These are phyloP conservation scores for Euclidia mi DNA, from an alignment of 2,888 invertebrate genomes.

Conservation along the genomic window DNA sequence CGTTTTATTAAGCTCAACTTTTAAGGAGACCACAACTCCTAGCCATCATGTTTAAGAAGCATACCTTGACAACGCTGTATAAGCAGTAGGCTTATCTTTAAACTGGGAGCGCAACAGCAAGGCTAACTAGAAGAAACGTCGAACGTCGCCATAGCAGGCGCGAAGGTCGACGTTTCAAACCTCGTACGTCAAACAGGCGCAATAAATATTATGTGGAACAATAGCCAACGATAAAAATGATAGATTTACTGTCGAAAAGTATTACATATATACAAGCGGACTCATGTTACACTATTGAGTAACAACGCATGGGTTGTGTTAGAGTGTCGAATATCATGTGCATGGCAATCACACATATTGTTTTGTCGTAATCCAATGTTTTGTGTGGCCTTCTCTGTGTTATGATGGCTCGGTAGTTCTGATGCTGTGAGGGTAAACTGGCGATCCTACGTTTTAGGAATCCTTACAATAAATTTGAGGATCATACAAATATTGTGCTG, in stretches of 20 bases:
- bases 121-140: conserved; percentile 36
- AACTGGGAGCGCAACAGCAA: conserved; percentile 36
- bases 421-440: too few species aligned
- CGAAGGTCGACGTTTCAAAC: conserved; percentile 10
- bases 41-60: too few species aligned
- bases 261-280: conserved; percentile 32
- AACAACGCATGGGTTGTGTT: conserved; percentile 19
- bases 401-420: too few species aligned
- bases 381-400: too few species aligned
- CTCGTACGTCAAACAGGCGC: conserved; percentile 10
- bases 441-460: too few species aligned
- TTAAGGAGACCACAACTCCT: too few species aligned
- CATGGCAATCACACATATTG: too few species aligned
- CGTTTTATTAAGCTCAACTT: too few species aligned
- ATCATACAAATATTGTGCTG: too few species aligned
- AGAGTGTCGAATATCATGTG: conserved; percentile 30
- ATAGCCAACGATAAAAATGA: conserved; percentile 46
- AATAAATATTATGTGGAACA: conserved; percentile 42
- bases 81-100: conserved; percentile 21
- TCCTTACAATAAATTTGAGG: too few species aligned
- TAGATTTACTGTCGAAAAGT: conserved; percentile 50
- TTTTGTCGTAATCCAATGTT: too few species aligned
- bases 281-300: conserved; percentile 36
- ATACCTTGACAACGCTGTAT: conserved; percentile 17
- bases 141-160: conserved; percentile 20